Evolutionary conservation across 2,888 invertebrate species (phyloP).

Genomic region (Hirtodrosophila duncani): DNA sequence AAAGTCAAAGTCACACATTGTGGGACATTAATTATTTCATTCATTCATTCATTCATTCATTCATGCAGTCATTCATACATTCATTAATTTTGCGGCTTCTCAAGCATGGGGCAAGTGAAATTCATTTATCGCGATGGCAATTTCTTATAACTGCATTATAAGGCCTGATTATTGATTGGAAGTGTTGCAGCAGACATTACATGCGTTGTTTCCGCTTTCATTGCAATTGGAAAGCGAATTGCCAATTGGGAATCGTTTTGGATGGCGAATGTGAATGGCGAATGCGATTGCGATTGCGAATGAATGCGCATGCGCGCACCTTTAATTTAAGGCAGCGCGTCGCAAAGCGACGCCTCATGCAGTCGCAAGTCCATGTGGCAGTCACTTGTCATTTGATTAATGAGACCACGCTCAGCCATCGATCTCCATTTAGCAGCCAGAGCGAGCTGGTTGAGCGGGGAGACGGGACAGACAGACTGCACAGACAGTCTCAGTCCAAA

Average conservation of each 20-base stretch:
- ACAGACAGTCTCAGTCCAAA: constrained; percentile 39
- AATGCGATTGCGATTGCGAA: constrained; percentile 64
- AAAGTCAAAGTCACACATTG: constrained; percentile 27
- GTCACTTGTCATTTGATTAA: constrained; percentile 75
- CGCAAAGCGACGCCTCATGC: constrained; percentile 14
- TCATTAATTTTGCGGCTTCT: too few species aligned
- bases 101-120: constrained; percentile 37
- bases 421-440: constrained; percentile 75
- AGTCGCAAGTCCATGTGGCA: constrained; percentile 16
- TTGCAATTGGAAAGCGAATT: constrained; percentile 35
- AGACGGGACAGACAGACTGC: neutral
- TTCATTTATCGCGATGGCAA: constrained; percentile 45
- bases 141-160: too few species aligned
- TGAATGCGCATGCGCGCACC: constrained; percentile 44
- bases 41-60: constrained; percentile 6
- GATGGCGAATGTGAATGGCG: constrained; percentile 38
- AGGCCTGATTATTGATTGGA: too few species aligned
- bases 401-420: constrained; percentile 76
- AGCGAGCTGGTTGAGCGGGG: neutral
- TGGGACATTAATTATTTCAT: constrained; percentile 1
- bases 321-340: constrained; percentile 34
- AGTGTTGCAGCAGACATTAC: too few species aligned
- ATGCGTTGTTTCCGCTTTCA: neutral
- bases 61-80: too few species aligned
- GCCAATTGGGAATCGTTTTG: constrained; percentile 46